Conservation (phyloP, 2,797 vertebrate genomes). For the Premnoplex brunnescens region DNA sequence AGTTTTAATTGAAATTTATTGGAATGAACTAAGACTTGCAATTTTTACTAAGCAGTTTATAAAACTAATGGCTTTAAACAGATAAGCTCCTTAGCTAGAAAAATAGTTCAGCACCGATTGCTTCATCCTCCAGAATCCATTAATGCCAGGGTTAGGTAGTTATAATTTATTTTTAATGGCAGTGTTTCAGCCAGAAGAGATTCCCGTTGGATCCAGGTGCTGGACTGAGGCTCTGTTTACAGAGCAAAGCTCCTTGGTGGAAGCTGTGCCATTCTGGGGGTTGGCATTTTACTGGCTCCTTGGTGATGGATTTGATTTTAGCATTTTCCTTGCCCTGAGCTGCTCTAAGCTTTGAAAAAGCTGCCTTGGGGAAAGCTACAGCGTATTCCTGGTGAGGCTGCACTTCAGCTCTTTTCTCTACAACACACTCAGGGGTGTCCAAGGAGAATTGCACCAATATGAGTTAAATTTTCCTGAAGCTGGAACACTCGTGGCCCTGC, state of each 20-base stretch:
- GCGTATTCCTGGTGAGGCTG: not conserved
- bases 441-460: not conserved
- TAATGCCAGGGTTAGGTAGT: not conserved
- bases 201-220: not conserved
- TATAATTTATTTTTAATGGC: not conserved
- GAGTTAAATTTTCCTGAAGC: not conserved
- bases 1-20: not conserved
- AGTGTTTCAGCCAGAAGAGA: not conserved
- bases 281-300: not conserved
- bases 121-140: not conserved
- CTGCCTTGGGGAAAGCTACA: not conserved
- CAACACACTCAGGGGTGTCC: not conserved
- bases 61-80: not conserved
- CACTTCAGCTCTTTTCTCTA: not conserved
- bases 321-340: not conserved
- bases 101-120: not conserved
- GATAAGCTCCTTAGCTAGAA: not conserved
- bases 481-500: not conserved
- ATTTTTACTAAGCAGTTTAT: not conserved
- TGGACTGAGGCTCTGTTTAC: not conserved
- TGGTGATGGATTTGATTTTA: not conserved
- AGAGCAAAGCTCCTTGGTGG: not conserved
- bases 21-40: not conserved
- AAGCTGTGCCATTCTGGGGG: not conserved
- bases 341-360: not conserved